Base-by-base conservation (phyloP, 2,113 vertebrate species). In the Nesoenas mayeri region DNA sequence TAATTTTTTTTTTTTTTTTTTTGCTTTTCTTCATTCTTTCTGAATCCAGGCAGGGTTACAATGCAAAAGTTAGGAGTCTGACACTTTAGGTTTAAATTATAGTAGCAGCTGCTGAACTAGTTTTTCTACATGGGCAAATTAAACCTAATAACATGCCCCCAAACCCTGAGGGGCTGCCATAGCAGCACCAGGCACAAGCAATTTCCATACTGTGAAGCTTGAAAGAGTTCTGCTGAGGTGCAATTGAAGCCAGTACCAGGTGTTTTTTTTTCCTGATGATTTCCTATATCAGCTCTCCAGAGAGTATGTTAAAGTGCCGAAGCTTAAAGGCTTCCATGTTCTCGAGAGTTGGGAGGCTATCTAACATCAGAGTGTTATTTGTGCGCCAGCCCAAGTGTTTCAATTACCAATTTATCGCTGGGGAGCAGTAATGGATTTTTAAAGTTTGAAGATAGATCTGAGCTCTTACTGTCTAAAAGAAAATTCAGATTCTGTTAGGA, bases 381-480 rank as follows among this genome's bases (percentile, higher is more conserved):
- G 77, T 36, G 50, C 12, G 2, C n/a, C 74, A 94, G 36, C 58
- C 54, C 62, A 79, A 61, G 57, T 82, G 79, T 89, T 96, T 94
- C 89, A 88, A 58, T 93, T 89, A 83, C 51, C 74, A 70, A 6
- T 93, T 95, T 95, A 91, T 94, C 29, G 6, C 54, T 62, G 71
- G 67, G 88, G 53, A 96, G 12, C 44, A 66, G 71, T 88, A 95
- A 62, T 77, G 62, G 85, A 73, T 83, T 91, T 91, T 85, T 56
- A 29, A 87, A 94, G 51, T 85, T 80, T 83, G 40, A 58, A 85
- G 84, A 60, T 62, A 73, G 62, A 80, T 91, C 10, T 3, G 36
- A 3, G 2, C 58, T 91, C 25, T 73, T 69, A 28, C 53, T 61
- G 6, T 79, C 50, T 34, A 29, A 40, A 85, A 73, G 62, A 69